These are phyloP conservation scores for Semicossyphus pulcher DNA, from an alignment of 2,113 vertebrate genomes.

Conservation along the genomic window DNA sequence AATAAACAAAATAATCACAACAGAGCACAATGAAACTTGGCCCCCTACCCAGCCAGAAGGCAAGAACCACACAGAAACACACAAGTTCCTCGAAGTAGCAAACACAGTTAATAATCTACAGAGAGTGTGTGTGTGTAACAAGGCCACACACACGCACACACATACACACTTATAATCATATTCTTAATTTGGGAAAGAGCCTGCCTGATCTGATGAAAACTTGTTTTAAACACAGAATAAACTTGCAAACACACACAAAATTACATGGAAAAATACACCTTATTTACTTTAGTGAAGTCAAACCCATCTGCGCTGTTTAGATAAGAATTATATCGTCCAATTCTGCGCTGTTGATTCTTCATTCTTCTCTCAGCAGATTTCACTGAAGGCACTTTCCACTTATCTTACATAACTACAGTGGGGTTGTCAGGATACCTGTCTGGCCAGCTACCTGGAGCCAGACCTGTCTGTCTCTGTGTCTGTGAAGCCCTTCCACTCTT, in stretches of 20 bases:
- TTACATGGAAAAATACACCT: background rate
- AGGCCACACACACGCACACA: no score
- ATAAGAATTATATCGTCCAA: background rate
- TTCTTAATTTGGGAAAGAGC: conserved; percentile 49
- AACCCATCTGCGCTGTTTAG: background rate
- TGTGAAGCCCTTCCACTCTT: conserved; percentile 34
- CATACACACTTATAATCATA: conserved; percentile 49
- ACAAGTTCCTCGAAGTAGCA: conserved; percentile 41
- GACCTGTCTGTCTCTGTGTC: conserved; percentile 54
- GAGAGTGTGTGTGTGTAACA: conserved; percentile 20
- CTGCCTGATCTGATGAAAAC: conserved; percentile 15
- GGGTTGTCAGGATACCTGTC: conserved; percentile 43
- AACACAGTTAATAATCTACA: conserved; percentile 53
- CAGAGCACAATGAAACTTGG: conserved; percentile 65
- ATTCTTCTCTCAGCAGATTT: conserved; percentile 18
- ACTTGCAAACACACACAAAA: background rate
- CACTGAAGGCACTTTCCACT: conserved; percentile 39
- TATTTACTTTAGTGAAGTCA: background rate
- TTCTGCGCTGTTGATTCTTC: conserved; percentile 4
- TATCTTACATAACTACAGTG: conserved; percentile 60
- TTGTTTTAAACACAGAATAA: conserved; percentile 1
- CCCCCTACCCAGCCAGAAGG: conserved; percentile 60
- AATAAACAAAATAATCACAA: conserved; percentile 83
- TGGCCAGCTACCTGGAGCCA: conserved; percentile 60
- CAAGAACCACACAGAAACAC: background rate